These are phyloP conservation scores for Typhlichthys subterraneus DNA, from an alignment of 2,797 vertebrate genomes.

Conservation along the genomic window DNA sequence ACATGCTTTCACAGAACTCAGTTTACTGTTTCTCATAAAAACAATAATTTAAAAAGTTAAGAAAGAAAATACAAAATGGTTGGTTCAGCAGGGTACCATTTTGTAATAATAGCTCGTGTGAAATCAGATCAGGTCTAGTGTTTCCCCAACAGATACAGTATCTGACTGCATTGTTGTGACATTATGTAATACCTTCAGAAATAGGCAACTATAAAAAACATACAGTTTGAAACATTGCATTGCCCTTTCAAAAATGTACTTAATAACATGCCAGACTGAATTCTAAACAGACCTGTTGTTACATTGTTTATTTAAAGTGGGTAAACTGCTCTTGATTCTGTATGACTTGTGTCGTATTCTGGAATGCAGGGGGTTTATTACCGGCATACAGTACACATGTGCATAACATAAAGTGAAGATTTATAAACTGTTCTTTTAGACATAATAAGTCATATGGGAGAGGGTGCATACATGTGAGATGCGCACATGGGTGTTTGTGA, in stretches of 20 bases:
- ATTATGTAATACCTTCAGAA: not conserved
- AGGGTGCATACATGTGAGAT: conserved; percentile 22
- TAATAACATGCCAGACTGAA: no score
- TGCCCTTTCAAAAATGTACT: no score
- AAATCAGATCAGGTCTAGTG: not conserved
- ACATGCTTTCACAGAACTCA: not conserved
- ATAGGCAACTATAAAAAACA: no score
- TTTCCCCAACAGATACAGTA: no score
- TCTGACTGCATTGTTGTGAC: not conserved
- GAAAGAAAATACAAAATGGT: not conserved
- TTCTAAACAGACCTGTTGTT: no score
- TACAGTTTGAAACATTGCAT: no score
- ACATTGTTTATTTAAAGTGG: no score
- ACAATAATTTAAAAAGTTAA: not conserved
- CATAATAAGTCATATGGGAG: conserved; percentile 22
- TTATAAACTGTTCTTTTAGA: not conserved
- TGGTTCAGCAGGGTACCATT: not conserved
- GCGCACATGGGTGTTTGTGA: conserved; percentile 28
- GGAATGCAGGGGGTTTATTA: not conserved
- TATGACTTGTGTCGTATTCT: not conserved
- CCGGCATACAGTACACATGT: not conserved
- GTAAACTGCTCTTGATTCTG: not conserved
- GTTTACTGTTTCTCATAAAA: not conserved
- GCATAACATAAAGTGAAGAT: not conserved
- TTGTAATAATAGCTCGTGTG: not conserved